Conservation (phyloP, 2,797 vertebrate genomes). For the Scarus forsteni region DNA sequence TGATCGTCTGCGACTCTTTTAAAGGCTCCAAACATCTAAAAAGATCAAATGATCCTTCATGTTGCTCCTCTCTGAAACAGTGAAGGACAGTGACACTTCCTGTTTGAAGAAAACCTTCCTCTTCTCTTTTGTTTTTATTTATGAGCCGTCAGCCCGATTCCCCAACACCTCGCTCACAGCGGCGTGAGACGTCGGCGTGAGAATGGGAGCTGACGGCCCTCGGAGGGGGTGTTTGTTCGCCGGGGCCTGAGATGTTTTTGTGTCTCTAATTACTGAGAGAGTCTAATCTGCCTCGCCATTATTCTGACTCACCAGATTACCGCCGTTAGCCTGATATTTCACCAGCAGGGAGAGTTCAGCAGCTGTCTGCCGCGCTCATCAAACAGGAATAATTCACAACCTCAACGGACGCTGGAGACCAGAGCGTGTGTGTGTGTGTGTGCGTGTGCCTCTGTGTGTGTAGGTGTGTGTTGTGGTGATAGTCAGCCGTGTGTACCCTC, state of each 20-base stretch:
- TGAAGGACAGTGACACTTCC: background rate
- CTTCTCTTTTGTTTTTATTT: background rate
- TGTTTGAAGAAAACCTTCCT: background rate
- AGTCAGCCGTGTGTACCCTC: constrained; percentile 14
- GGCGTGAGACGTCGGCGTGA: background rate
- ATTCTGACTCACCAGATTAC: constrained; percentile 10
- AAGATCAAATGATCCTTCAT: background rate
- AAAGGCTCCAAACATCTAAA: background rate
- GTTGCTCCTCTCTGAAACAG: background rate
- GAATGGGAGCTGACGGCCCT: background rate
- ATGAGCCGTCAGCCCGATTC: background rate
- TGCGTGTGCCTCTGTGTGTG: background rate
- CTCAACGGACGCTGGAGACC: constrained; percentile 28
- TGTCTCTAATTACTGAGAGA: background rate
- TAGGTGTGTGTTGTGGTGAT: background rate
- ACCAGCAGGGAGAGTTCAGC: constrained; percentile 36
- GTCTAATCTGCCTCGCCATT: background rate
- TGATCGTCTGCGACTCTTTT: too few relatives aligned
- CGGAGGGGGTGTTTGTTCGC: background rate
- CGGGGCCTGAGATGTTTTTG: background rate
- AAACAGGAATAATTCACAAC: constrained; percentile 53
- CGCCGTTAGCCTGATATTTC: constrained; percentile 21
- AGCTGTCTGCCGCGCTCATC: constrained; percentile 47
- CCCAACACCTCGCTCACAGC: background rate
- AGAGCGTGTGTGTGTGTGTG: constrained; percentile 5